Percentiles rank a stretch among this genome's conserved stretches.
Conservation (phyloP, 1,140 invertebrate species). For the Akabosia matsudoensis region DNA sequence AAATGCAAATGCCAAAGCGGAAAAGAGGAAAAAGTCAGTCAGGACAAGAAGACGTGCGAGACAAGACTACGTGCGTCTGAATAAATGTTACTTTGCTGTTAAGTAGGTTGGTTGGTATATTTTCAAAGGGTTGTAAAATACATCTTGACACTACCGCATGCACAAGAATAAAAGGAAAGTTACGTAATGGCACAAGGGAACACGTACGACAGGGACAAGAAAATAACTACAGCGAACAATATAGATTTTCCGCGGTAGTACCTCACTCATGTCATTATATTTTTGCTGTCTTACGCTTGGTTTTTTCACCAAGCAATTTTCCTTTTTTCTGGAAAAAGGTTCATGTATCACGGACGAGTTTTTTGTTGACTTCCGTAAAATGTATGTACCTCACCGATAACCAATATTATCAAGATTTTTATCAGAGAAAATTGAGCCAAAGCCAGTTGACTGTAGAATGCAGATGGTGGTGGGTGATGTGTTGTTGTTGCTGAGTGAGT, state of each 20-base stretch:
- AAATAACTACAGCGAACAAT: background rate
- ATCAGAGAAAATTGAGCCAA: too few relatives aligned
- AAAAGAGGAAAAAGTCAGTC: background rate
- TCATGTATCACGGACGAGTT: background rate
- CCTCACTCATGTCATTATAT: background rate
- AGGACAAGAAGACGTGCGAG: background rate
- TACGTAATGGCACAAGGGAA: background rate
- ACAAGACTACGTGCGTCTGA: background rate
- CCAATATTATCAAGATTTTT: background rate
- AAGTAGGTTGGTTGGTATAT: background rate
- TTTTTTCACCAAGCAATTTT: background rate
- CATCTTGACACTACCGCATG: too few relatives aligned
- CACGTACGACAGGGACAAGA: background rate
- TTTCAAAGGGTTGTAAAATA: too few relatives aligned
- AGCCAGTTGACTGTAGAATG: background rate
- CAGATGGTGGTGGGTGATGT: background rate
- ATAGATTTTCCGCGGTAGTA: background rate
- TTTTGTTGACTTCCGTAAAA: background rate
- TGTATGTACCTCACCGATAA: background rate
- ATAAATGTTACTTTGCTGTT: background rate
- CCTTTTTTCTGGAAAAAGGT: background rate
- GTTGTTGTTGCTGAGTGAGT: slow-evolving; percentile 16
- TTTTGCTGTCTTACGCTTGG: background rate
- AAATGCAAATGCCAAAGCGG: background rate
- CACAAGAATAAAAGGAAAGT: background rate